Evolutionary conservation across 2,888 invertebrate genomes (phyloP), one percentile per base, ranked within the genome.

Genomic region (Dinocampus coccinellae): DNA sequence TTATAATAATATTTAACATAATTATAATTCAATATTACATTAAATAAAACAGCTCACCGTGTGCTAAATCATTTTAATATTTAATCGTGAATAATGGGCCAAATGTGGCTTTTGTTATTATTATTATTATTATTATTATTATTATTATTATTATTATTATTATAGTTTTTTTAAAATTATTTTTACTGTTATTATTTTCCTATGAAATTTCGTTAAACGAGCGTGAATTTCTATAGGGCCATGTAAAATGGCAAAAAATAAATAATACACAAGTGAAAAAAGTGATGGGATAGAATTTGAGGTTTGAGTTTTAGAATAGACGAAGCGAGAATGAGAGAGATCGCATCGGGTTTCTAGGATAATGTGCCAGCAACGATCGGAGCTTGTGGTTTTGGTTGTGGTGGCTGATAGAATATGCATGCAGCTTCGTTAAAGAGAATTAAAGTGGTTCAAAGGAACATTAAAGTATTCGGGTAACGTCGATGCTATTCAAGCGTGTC

Each of bases 391-490:
- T 83, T 82, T 74, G 69, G 79, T 78, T 79, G 79, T 76, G 79
- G 75, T 79, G 76, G 76, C 78, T 78, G 80, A 84, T 84, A 81
- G 82, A 84, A 85, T 84, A 85, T 84, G 81, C 82, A 84, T 83
- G 80, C 77, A 78, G 79, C 78, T 76, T 79, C 79, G 80, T 79
- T 80, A 77, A 80, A 83, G 81, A 82, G 80, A 77, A 77, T 80
- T 83, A 80, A 83, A 81, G 78, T 78, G 77, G 78, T 77, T 82
- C 80, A 81, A 82, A 82, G 81, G 75, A 77, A 79, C 69, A 73
- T 74, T 76, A 75, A 79, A 79, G 78, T 75, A 77, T 78, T 77
- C 72, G 62, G 65, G 55, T 61, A 60, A 61, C 34, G 58, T 34
- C 60, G 36, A 61, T 63, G 58, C 39, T 60, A 67, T 42, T 64